Evolutionary conservation across 1,140 invertebrate species (phyloP).

Genomic region (Parasteatoda tepidariorum): DNA sequence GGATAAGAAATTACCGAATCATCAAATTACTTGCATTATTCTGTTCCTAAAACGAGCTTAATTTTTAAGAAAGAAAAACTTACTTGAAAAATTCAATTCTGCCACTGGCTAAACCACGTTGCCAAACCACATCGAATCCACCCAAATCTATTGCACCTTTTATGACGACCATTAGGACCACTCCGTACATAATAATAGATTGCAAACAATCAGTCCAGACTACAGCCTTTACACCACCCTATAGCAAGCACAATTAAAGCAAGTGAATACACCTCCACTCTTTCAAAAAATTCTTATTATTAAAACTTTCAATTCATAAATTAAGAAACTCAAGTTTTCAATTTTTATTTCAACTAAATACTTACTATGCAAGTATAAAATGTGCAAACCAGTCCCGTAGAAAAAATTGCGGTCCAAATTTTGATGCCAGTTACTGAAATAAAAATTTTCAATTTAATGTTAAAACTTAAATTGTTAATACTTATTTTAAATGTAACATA

Average conservation of each 20-base stretch:
- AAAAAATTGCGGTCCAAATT: conserved; percentile 67
- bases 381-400: conserved; percentile 69
- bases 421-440: conserved; percentile 68
- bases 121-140: conserved; percentile 77
- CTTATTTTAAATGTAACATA: no score
- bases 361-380: conserved; percentile 70
- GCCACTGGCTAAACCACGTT: conserved; percentile 74
- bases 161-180: conserved; percentile 80
- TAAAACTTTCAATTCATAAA: no score
- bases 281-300: no score
- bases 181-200: conserved; percentile 84
- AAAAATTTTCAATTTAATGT: no score
- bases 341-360: no score
- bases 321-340: no score
- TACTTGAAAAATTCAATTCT: conserved; percentile 84
- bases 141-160: conserved; percentile 80
- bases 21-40: no score
- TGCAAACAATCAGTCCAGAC: conserved; percentile 94
- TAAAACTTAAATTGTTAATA: no score
- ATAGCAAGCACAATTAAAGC: conserved; percentile 64
- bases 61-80: no score
- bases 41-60: no score
- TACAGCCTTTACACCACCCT: conserved; percentile 95
- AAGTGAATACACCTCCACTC: no score
- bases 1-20: no score